phyloP scores from a whole-genome alignment of 2,888 invertebrate species.

The Daptonema setosum region DNA sequence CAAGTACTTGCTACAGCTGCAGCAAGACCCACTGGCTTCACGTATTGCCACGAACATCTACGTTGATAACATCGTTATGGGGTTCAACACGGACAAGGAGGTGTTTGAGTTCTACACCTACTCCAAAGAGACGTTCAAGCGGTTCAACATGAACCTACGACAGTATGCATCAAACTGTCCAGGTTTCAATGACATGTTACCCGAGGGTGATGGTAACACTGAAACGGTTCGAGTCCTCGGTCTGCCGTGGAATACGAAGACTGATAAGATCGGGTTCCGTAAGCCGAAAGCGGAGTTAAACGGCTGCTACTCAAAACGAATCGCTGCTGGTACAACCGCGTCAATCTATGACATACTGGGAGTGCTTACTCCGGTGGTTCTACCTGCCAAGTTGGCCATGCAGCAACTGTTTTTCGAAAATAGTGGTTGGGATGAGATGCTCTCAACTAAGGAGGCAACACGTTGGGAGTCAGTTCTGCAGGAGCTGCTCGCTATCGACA shows the following conservation, averaged over 20 bases:
- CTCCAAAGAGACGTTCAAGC: slow-evolving; percentile 6
- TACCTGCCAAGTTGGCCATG: no score
- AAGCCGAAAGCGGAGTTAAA: no score
- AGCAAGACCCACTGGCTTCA: neutral
- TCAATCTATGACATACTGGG: no score
- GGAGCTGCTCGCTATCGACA: no score
- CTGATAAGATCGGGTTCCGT: neutral
- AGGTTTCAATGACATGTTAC: slow-evolving; percentile 24
- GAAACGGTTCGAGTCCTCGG: no score
- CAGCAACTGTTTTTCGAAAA: no score
- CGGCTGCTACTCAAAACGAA: no score
- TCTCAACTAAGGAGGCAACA: no score
- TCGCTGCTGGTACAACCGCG: no score
- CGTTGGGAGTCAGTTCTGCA: no score
- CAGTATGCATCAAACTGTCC: slow-evolving; percentile 12
- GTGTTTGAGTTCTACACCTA: neutral
- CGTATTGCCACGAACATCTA: slow-evolving; percentile 10
- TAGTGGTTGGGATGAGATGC: no score
- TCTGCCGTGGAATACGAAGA: slow-evolving; percentile 12
- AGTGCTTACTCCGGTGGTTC: no score
- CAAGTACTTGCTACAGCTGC: slow-evolving; percentile 6
- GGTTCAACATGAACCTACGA: slow-evolving; percentile 10
- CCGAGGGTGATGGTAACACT: slow-evolving; percentile 28
- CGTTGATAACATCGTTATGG: slow-evolving; percentile 12
- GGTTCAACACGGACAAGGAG: slow-evolving; percentile 1